Evolutionary conservation across 2,113 vertebrate species (phyloP), one percentile per base, ranked within the genome.

Genomic region (Glaucidium brasilianum): DNA sequence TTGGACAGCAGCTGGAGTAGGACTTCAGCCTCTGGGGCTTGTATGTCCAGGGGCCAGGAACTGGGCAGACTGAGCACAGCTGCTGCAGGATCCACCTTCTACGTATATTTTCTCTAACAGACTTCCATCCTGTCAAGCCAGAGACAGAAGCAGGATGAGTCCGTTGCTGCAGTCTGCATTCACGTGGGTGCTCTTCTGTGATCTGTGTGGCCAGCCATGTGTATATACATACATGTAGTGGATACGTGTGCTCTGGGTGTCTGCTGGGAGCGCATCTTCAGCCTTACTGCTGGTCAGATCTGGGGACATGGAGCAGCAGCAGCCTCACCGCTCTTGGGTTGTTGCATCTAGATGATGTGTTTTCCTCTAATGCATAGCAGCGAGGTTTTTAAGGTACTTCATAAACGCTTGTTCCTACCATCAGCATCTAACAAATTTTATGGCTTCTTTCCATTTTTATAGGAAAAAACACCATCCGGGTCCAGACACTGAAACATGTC

Each of bases 391-490:
- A 58, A 77, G 80, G 35, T 80, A 22, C n/a, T 92, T 92, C 78
- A 45, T 50, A 76, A 52, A n/a, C 0, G 2, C 34, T 20, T 16
- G 6, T 94, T 75, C 41, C 75, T 92, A 10, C 29, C 41, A 47
- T 59, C 76, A 88, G 63, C 78, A 41, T 87, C 86, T 97, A 96
- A 94, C 78, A 67, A 43, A 85, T 63, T 76, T 83, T 93, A 63
- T 91, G 95, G 41, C 92, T 96, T 97, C 90, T 96, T 83, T 95
- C 97, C 84, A 1, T 94, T 95, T 92, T 80, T 95, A 2, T 95
- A 97, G 97, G 96, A 95, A 83, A 91, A 90, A 93, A 21, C 63
- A 55, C 80, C 96, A 91, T 37, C 73, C 69, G 72, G 93, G 76
- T 82, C 87, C 95, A 88, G 96, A 74, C 60, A 80, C 76, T 91